A percentile compares a stretch with the other conserved stretches of the same genome.
Conservation (phyloP, 2,797 vertebrate species). For the Pantherophis alleghaniensis region DNA sequence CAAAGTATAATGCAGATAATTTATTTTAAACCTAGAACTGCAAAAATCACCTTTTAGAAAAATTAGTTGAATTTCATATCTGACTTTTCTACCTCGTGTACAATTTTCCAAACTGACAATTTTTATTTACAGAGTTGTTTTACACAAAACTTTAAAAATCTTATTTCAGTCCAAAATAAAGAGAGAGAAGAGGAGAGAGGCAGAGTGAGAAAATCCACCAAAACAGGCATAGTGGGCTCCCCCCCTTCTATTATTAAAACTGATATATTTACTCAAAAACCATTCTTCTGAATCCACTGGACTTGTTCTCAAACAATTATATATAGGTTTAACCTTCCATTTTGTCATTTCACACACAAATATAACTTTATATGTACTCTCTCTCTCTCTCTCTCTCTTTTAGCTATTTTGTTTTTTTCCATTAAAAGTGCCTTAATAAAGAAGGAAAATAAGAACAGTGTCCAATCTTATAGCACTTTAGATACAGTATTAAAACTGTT, state of each 20-base stretch:
- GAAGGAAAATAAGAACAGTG: constrained; percentile 39
- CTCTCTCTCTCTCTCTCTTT: constrained; percentile 3
- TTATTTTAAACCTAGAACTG: constrained; percentile 47
- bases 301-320: constrained; percentile 34
- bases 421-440: constrained; percentile 59
- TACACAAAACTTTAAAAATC: constrained; percentile 42
- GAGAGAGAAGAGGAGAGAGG: background rate
- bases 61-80: constrained; percentile 45
- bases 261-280: constrained; percentile 1
- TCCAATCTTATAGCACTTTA: constrained; percentile 53
- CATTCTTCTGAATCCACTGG: background rate
- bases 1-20: constrained; percentile 40
- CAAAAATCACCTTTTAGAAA: constrained; percentile 46
- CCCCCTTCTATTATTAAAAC: constrained; percentile 57
- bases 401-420: constrained; percentile 34
- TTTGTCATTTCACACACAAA: constrained; percentile 52
- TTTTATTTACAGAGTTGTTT: constrained; percentile 36
- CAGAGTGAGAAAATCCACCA: constrained; percentile 41
- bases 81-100: constrained; percentile 19
- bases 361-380: constrained; percentile 17
- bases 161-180: constrained; percentile 57
- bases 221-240: constrained; percentile 44
- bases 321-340: constrained; percentile 51
- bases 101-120: constrained; percentile 48
- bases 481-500: constrained; percentile 45